phyloP scores from a whole-genome alignment of 2,797 vertebrate genomes.

The Gambusia yucatana region DNA sequence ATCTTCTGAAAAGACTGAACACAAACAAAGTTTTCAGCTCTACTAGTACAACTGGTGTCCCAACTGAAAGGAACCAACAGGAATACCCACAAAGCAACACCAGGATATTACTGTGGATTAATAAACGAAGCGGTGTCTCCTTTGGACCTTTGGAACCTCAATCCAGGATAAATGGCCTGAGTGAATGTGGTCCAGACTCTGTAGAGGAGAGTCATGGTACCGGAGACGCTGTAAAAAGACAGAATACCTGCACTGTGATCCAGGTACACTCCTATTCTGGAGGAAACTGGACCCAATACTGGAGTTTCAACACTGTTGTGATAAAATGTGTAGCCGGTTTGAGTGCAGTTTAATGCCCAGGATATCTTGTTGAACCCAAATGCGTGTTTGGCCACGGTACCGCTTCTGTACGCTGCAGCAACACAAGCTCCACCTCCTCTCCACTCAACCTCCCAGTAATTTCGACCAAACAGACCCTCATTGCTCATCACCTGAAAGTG shows the following conservation, averaged over 20 bases:
- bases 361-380: too few relatives aligned
- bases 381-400: too few relatives aligned
- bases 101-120: too few relatives aligned
- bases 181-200: conserved; percentile 1
- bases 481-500: neutral
- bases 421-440: neutral
- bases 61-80: too few relatives aligned
- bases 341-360: too few relatives aligned
- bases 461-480: neutral
- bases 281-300: neutral
- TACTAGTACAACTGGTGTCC: too few relatives aligned
- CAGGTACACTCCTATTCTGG: neutral
- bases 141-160: neutral
- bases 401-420: neutral
- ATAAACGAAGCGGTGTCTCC: neutral
- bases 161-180: neutral
- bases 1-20: too few relatives aligned
- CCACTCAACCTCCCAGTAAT: conserved; percentile 3
- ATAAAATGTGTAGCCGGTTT: too few relatives aligned
- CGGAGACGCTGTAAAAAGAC: neutral
- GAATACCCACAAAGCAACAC: too few relatives aligned
- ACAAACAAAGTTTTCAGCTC: too few relatives aligned
- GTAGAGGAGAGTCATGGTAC: neutral
- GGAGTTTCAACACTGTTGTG: too few relatives aligned
- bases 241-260: neutral